These are phyloP conservation scores for Epicampocera succincta DNA, from an alignment of 2,888 invertebrate species.

Conservation along the genomic window DNA sequence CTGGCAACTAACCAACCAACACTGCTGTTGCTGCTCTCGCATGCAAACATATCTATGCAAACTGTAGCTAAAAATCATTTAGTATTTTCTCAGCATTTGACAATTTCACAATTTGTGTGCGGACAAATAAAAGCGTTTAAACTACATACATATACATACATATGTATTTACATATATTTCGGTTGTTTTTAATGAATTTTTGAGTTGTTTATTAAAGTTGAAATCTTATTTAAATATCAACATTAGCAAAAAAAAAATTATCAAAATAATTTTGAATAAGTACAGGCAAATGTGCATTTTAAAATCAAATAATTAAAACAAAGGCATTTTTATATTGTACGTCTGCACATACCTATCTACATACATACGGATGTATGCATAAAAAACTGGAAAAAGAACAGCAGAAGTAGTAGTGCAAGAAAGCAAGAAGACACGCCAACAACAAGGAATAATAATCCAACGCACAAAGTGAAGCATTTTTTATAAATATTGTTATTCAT, in stretches of 20 bases:
- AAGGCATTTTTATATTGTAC: not conserved
- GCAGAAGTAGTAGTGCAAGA: not conserved
- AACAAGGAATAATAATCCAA: conserved; percentile 42
- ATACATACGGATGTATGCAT: no score
- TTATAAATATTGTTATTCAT: not conserved
- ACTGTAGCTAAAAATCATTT: conserved; percentile 59
- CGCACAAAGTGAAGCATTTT: conserved; percentile 51
- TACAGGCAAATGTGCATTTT: not conserved
- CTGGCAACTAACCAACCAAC: conserved; percentile 38
- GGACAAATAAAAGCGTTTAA: conserved; percentile 41
- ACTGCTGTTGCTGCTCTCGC: conserved; percentile 44
- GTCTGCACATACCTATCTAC: no score
- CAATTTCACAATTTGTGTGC: conserved; percentile 54
- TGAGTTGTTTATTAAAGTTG: conserved; percentile 1
- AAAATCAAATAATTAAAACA: conserved; percentile 24
- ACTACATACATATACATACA: no score
- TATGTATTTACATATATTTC: not conserved
- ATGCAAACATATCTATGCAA: conserved; percentile 48
- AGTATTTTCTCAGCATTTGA: conserved; percentile 68
- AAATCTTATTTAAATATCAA: conserved; percentile 20
- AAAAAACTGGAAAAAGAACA: conserved; percentile 1
- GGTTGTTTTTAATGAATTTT: conserved; percentile 4
- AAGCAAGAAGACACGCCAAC: not conserved
- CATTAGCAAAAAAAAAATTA: conserved; percentile 20
- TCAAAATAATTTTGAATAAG: not conserved